Base-by-base conservation (phyloP, 2,113 vertebrate genomes). In the Muscicapa adusta region DNA sequence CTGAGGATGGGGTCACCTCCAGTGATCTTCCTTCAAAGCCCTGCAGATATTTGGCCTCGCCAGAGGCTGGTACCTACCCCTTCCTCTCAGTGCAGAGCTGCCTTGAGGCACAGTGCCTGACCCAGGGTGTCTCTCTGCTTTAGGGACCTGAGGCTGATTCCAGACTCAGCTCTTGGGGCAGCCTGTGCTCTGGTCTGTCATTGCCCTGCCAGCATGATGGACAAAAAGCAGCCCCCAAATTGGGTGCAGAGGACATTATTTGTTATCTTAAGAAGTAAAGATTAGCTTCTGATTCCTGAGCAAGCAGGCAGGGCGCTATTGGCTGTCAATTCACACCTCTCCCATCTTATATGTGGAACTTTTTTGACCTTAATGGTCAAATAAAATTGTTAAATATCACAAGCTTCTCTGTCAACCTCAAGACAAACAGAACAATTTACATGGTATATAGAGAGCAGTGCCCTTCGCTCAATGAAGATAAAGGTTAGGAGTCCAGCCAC, bases 311-410 rank as follows among this genome's bases (percentile, higher is more conserved):
- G 67, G 83, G 75, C 0, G 1, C 79, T 91, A 78, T 76, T 89
- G 93, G 88, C 73, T 85, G 72, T 70, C 93, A 93, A 36, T 90
- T 86, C 70, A 77, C 62, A 82, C 83, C 63, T 83, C 89, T 92
- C 78, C 2, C 14, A 73, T 89, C 91, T 71, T 93, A 43, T 77
- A 89, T 96, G 84, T 80, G 79, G 89, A 95, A 97, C 89, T 90
- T 96, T 92, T 95, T 89, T 95, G 87, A 96, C 89, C 93, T 95
- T 94, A 96, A 94, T 96, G 80, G 94, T 96, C 95, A 95, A 94
- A 96, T 96, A 96, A 96, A 96, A 97, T 96, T 94, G 94, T 95
- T 97, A 96, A 97, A 96, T 96, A 96, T 94, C 94, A 97, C 83
- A 70, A 96, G 85, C 88, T 94, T 96, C 93, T 97, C 94, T 96